Evolutionary conservation across 2,888 invertebrate species (phyloP).

Genomic region (Cantharis flavilabris): DNA sequence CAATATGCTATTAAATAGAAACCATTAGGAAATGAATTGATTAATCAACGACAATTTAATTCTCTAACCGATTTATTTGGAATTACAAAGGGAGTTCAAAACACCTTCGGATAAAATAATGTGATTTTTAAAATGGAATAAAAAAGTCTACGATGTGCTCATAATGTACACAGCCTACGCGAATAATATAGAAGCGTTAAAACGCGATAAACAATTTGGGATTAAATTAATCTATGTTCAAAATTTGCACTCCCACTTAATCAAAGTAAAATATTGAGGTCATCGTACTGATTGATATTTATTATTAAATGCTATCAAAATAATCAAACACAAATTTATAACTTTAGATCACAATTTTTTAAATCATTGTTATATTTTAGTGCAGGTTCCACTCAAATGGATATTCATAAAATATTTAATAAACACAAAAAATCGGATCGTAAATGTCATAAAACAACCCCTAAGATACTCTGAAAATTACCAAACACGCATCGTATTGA

Average conservation of each 20-base stretch:
- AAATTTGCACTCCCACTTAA: neutral
- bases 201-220: neutral
- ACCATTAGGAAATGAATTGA: neutral
- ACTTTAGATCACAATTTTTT: neutral
- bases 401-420: constrained; percentile 27
- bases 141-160: neutral
- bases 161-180: neutral
- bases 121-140: neutral
- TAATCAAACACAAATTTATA: neutral
- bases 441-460: constrained; percentile 30
- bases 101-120: neutral
- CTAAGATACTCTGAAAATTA: constrained; percentile 32
- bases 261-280: neutral
- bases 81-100: neutral
- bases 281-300: neutral
- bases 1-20: neutral
- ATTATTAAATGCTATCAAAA: neutral
- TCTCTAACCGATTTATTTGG: neutral
- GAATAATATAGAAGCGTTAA: neutral
- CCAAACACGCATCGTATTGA: constrained; percentile 32
- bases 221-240: neutral
- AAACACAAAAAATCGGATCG: constrained; percentile 28
- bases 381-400: neutral
- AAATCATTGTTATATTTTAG: neutral
- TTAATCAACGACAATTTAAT: neutral